Evolutionary conservation across 2,113 vertebrate species (phyloP), one percentile per base, ranked within the genome.

Genomic region (Ptilonorhynchus violaceus): DNA sequence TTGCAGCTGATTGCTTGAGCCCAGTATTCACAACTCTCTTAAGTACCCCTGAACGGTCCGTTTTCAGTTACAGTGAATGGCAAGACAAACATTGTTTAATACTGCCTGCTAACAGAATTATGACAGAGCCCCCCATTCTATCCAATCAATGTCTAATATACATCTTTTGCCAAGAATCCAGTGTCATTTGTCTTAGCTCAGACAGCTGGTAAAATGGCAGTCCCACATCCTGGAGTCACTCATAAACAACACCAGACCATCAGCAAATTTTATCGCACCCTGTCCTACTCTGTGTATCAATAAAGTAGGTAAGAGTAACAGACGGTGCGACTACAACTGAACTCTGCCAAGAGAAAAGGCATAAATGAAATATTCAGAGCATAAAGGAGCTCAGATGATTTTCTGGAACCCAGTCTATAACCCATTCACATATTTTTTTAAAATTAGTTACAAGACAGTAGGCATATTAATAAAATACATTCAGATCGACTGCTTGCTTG

Each of bases 31-130:
- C 96, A 97, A 97, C 96, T 98, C 98, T 98, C 98, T 97, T 98
- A 98, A 98, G 98, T 98, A 97, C 96, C 97, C 97, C 98, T 98
- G 98, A 98, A 98, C 0, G 88, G 96, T 97, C 81, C 1, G 52
- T 97, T 98, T 98, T 98, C 91, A 86, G 96, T 97, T 97, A 95
- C 95, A 96, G 95, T 98, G 96, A 97, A 97, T 66, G 80, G 97
- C 95, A 98, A 98, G 97, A 98, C 97, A 98, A 98, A 98, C 97
- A 98, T 96, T 98, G 97, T 97, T 98, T 98, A 98, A 98, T 96
- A 96, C 88, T 96, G 96, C 91, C 92, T 47, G 89, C 97, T 97
- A 98, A 97, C 94, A 81, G 92, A 97, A 97, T 98, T 97, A 98
- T 95, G 96, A 92, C 95, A 93, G 79, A 96, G 95, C 85, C 95